Base-by-base conservation (phyloP, 2,797 vertebrate genomes). In the Caiman crocodilus region DNA sequence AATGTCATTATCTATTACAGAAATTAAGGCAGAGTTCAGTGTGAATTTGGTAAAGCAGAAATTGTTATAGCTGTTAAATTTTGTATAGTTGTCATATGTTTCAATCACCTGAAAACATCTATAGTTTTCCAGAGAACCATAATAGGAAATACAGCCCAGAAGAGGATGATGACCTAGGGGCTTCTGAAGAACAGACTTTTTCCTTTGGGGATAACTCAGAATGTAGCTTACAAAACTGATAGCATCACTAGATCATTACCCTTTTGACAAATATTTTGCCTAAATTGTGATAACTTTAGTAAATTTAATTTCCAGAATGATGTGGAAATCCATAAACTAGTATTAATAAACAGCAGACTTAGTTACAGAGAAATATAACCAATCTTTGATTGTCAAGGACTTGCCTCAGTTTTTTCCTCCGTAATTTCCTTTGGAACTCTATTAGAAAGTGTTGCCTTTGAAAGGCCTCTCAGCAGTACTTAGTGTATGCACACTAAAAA, bases 131-230 rank as follows among this genome's bases (percentile, higher is more conserved):
- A 61, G 67, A 73, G 71, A 81, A 81, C 32, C 12, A 1, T 9
- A 16, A 2, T 26, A 81, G 20, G 23, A 50, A 85, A 16, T 14
- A 13, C 21, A 60, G 14, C 28, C 42, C 20, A 18, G 25, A 82
- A 73, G 8, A 85, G 65, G 7, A 20, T n/a, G 23, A 13, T 16
- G 8, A 28, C 76, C 59, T 85, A 67, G 59, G 85, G 86, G 12
- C 69, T 90, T 64, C n/a, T 84, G 71, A 12, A 90, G 88, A 93
- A 13, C 2, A 82, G 61, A 10, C 4, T 5, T 92, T 93, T 90
- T 88, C 25, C 56, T 28, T 61, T 28, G 64, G 18, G 35, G 89
- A 90, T 26, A 16, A 90, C 57, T 21, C 42, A 35, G 76, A 94
- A 88, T 50, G 2, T 64, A 73, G 71, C 65, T 79, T 6, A 69